phyloP scores from a whole-genome alignment of 1,140 invertebrate genomes.

The Dendroctonus valens region DNA sequence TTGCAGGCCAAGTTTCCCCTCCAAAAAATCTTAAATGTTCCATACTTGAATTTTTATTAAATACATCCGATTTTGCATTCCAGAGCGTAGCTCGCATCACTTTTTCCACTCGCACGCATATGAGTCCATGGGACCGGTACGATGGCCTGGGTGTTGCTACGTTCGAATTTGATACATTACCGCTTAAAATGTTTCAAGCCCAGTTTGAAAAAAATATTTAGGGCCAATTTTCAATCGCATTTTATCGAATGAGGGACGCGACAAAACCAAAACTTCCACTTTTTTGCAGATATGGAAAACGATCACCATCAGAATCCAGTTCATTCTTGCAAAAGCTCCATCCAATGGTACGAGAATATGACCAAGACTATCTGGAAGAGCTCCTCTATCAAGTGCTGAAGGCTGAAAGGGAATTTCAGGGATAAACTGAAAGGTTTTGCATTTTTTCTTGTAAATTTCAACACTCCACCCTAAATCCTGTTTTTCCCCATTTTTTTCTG shows the following conservation, averaged over 20 bases:
- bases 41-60: too few species aligned
- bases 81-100: too few species aligned
- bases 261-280: too few species aligned
- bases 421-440: not conserved
- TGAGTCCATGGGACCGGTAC: not conserved
- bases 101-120: too few species aligned
- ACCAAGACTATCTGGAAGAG: constrained; percentile 11
- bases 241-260: too few species aligned
- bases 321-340: constrained; percentile 12
- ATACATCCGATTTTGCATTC: too few species aligned
- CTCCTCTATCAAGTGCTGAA: constrained; percentile 3
- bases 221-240: too few species aligned
- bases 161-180: too few species aligned
- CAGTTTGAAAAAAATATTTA: too few species aligned
- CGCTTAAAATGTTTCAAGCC: too few species aligned
- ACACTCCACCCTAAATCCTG: not conserved
- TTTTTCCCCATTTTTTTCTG: not conserved
- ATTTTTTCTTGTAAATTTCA: not conserved
- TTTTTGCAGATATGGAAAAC: constrained; percentile 18
- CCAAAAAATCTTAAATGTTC: too few species aligned
- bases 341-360: constrained; percentile 3
- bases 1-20: too few species aligned
- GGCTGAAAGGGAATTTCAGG: not conserved
- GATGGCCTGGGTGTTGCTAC: not conserved
- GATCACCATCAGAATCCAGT: not conserved